Base-by-base conservation (phyloP, 1,140 invertebrate genomes). In the Euglossa dilemma region DNA sequence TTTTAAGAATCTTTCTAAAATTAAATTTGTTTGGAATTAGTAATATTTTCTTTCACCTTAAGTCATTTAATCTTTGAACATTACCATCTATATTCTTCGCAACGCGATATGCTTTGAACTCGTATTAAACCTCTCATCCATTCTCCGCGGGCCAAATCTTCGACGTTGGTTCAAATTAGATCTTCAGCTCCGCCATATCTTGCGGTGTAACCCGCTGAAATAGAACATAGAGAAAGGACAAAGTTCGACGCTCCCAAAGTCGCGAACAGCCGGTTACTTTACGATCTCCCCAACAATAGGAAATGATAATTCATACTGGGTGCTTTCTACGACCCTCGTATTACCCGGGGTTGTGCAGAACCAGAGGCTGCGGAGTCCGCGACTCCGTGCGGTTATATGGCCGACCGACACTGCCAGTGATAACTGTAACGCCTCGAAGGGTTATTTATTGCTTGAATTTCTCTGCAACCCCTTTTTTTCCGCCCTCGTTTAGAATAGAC, bases 341-440 rank as follows among this genome's bases (percentile, higher is more conserved):
- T 91, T 91, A 90, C 86, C 86, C 85, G 79, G 82, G 67, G 45
- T 16, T 18, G 11, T 28, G 18, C 57, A 36, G 80, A 61, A 77
- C 85, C 85, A 90, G 84, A 91, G 89, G 78, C 86, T 86, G 80
- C 87, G 85, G 61, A 28, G 88, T 66, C 63, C 63, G 77, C 20
- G 64, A 18, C 54, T 52, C 45, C 52, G 61, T 56, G 74, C 81
- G 66, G 71, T 89, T 89, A 83, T 57, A 56, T 20, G 52, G 28
- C 16, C 56, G 70, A 64, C 56, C 57, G 43, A 72, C 54, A 20
- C 64, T 71, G 73, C 50, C 36, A 4, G 11, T 83, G 80, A 78
- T 90, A 93, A 93, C 89, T 92, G 92, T 93, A 91, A 92, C 92
- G 92, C 92, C 92, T 93, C 75, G 88, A 87, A 88, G 83, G 88